These are phyloP conservation scores for Melitaea athalia DNA, from an alignment of 2,888 invertebrate species.

Conservation along the genomic window DNA sequence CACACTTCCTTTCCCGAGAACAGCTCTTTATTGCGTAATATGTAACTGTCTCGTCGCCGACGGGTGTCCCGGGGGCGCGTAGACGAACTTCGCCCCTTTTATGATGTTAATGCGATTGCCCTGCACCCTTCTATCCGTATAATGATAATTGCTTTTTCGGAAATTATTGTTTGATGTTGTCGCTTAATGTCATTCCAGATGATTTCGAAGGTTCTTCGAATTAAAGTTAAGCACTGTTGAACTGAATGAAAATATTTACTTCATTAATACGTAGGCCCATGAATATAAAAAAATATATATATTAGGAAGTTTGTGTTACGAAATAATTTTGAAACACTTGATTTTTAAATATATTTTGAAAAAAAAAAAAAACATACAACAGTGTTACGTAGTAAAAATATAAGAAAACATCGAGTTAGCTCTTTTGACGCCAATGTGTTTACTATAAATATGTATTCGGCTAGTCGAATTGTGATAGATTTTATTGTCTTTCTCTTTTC, in stretches of 20 bases:
- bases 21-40: slow-evolving; percentile 83
- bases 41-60: slow-evolving; percentile 79
- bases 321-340: too few species aligned
- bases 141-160: slow-evolving; percentile 81
- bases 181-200: slow-evolving; percentile 65
- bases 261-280: neutral
- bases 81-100: slow-evolving; percentile 76
- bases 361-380: too few species aligned
- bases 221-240: slow-evolving; percentile 66
- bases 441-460: too few species aligned
- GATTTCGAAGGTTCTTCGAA: slow-evolving; percentile 47
- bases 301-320: too few species aligned
- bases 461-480: too few species aligned
- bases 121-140: slow-evolving; percentile 76
- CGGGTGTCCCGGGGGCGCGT: slow-evolving; percentile 74
- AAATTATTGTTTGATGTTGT: slow-evolving; percentile 82
- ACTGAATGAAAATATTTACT: slow-evolving; percentile 41
- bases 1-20: slow-evolving; percentile 83
- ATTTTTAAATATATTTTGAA: too few species aligned
- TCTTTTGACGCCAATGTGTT: too few species aligned
- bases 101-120: slow-evolving; percentile 81
- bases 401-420: too few species aligned
- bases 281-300: too few species aligned
- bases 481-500: too few species aligned
- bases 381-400: too few species aligned